Evolutionary conservation across 2,888 invertebrate species (phyloP).

Genomic region (Chrysolina oricalcia): DNA sequence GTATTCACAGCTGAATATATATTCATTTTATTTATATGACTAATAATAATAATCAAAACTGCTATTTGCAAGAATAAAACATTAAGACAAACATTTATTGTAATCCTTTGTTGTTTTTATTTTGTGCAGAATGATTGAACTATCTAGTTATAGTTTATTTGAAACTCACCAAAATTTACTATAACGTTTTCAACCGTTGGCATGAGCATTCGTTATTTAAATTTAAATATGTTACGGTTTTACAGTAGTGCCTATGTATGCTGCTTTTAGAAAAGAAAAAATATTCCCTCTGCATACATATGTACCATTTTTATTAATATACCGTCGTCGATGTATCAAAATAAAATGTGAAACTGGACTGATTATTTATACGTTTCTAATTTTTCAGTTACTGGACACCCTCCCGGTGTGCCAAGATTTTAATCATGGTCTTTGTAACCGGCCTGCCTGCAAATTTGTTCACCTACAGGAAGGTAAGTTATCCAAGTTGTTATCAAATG

Average conservation of each 20-base stretch:
- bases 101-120: slow-evolving; percentile 27
- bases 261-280: slow-evolving; percentile 54
- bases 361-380: slow-evolving; percentile 53
- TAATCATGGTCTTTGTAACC: slow-evolving; percentile 97
- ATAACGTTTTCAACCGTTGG: slow-evolving; percentile 57
- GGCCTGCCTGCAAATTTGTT: slow-evolving; percentile 98
- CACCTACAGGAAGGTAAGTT: slow-evolving; percentile 93
- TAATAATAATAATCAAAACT: slow-evolving; percentile 52
- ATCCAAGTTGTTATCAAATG: not conserved
- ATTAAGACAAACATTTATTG: slow-evolving; percentile 27
- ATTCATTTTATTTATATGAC: slow-evolving; percentile 26
- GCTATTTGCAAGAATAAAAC: slow-evolving; percentile 48
- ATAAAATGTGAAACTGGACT: slow-evolving; percentile 18
- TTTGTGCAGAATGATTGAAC: slow-evolving; percentile 69
- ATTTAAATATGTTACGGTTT: slow-evolving; percentile 56
- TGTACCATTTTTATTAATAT: slow-evolving; percentile 58
- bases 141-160: slow-evolving; percentile 56
- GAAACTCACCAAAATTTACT: slow-evolving; percentile 51
- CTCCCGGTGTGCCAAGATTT: slow-evolving; percentile 99
- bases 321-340: slow-evolving; percentile 41
- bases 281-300: slow-evolving; percentile 62
- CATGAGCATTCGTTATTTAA: slow-evolving; percentile 64
- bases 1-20: slow-evolving; percentile 42
- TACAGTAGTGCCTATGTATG: slow-evolving; percentile 68
- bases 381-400: slow-evolving; percentile 99